Evolutionary conservation across 2,888 invertebrate genomes (phyloP).

Genomic region (Cistogaster globosa): DNA sequence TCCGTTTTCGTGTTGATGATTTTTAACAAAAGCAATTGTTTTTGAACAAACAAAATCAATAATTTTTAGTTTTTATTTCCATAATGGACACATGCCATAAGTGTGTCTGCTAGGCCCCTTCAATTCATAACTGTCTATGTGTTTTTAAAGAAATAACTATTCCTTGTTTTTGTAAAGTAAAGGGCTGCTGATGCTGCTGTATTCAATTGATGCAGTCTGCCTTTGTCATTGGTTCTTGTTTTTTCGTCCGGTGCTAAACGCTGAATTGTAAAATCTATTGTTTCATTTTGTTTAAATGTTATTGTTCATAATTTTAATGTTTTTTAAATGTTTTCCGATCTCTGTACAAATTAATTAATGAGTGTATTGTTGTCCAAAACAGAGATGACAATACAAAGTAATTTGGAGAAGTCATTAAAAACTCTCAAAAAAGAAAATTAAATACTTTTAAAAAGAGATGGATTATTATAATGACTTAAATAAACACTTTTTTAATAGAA

Average conservation of each 20-base stretch:
- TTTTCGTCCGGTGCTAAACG: too few species aligned
- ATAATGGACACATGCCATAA: conserved; percentile 71
- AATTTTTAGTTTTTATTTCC: conserved; percentile 63
- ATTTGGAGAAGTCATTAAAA: not conserved
- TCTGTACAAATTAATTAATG: conserved; percentile 47
- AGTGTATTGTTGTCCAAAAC: not conserved
- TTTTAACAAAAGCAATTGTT: conserved; percentile 68
- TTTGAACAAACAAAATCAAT: conserved; percentile 66
- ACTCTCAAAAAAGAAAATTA: too few species aligned
- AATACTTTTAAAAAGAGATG: too few species aligned
- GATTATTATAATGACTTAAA: too few species aligned
- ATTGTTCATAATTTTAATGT: conserved; percentile 48
- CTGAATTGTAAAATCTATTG: conserved; percentile 6
- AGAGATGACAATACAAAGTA: not conserved
- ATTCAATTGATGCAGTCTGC: not conserved
- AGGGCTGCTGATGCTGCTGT: conserved; percentile 39
- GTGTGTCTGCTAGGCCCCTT: conserved; percentile 49
- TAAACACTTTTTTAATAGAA: too few species aligned
- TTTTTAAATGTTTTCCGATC: conserved; percentile 32
- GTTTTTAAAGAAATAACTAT: conserved; percentile 13
- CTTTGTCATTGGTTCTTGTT: too few species aligned
- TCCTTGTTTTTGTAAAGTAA: conserved; percentile 15
- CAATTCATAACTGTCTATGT: not conserved
- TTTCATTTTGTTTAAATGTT: conserved; percentile 13
- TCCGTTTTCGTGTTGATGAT: conserved; percentile 37